These are phyloP conservation scores for Radopholus similis DNA, from an alignment of 1,140 invertebrate species.

Conservation along the genomic window DNA sequence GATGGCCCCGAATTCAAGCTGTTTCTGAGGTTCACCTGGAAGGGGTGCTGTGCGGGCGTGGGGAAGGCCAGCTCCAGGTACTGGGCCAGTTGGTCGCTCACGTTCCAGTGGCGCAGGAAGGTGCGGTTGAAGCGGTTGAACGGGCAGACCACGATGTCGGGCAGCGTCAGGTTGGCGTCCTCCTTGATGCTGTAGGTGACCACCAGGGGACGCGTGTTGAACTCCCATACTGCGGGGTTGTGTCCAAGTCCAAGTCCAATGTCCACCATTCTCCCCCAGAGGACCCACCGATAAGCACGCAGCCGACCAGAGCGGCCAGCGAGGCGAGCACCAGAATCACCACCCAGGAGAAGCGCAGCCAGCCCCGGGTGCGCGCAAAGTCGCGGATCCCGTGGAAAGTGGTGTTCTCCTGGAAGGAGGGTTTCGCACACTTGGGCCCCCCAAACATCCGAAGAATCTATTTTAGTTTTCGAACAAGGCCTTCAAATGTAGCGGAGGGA, in stretches of 20 bases:
- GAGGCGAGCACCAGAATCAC: slow-evolving; percentile 4
- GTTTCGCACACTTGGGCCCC: no score
- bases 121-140: slow-evolving; percentile 52
- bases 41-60: slow-evolving; percentile 28
- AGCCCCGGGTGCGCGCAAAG: background rate
- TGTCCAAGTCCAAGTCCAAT: background rate
- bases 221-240: slow-evolving; percentile 8
- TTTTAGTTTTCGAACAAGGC: no score
- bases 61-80: slow-evolving; percentile 48
- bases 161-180: slow-evolving; percentile 24
- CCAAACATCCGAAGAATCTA: no score
- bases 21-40: no score
- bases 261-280: no score
- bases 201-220: slow-evolving; percentile 6
- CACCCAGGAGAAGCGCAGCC: slow-evolving; percentile 1
- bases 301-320: slow-evolving; percentile 14
- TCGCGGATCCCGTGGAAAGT: slow-evolving; percentile 19
- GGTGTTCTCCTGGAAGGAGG: slow-evolving; percentile 6
- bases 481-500: no score
- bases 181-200: slow-evolving; percentile 17
- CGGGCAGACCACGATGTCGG: slow-evolving; percentile 49
- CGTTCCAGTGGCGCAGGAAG: slow-evolving; percentile 34
- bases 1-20: no score
- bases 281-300: slow-evolving; percentile 8
- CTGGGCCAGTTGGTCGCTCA: slow-evolving; percentile 41